Base-by-base conservation (phyloP, 2,113 vertebrate genomes). In the Silurus glanis region DNA sequence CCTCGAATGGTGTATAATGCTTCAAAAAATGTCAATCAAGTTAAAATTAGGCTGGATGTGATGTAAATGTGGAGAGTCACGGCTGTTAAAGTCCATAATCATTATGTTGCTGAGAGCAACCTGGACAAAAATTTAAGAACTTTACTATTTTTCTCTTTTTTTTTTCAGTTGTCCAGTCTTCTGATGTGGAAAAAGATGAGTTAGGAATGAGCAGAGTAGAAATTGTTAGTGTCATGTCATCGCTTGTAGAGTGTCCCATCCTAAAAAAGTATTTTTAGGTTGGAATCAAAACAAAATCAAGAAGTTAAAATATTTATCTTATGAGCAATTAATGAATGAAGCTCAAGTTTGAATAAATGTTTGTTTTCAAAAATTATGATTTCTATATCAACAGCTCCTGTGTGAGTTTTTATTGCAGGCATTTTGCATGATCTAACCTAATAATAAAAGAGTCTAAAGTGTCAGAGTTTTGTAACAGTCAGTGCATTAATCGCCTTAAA, bases 31-130 rank as follows among this genome's bases (percentile, higher is more conserved):
- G 6, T 78, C 61, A 66, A 85, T 21, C 51, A 69, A 47, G 62
- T 67, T n/a, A 67, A 64, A 80, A 79, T 56, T 67, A 80, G 83
- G 51, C 25, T 83, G 16, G 25, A 45, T 69, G 17, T 69, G 17
- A 13, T 64, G 61, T 66, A 56, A 64, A 67, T 56, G 59, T 78
- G 58, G 13, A 58, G 21, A 64, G 28, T 67, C 23, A 3, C 2
- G 8, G 37, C 14, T 80, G 56, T 64, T 66, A 16, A 82, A 64
- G 81, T 83, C 49, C 64, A 69, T 69, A 55, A 69, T 53, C 64
- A 25, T 69, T 56, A 69, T 9, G 1, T 69, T 66, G 64, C 49
- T 83, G 64, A 83, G 14, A 83, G 49, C 13, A 83, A 28, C 49
- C n/a, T 83, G 76, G 25, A 80, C n/a, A 59, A 37, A 80, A 25